Base-by-base conservation (phyloP, 2,113 vertebrate species). In the Pollimyrus isidori region DNA sequence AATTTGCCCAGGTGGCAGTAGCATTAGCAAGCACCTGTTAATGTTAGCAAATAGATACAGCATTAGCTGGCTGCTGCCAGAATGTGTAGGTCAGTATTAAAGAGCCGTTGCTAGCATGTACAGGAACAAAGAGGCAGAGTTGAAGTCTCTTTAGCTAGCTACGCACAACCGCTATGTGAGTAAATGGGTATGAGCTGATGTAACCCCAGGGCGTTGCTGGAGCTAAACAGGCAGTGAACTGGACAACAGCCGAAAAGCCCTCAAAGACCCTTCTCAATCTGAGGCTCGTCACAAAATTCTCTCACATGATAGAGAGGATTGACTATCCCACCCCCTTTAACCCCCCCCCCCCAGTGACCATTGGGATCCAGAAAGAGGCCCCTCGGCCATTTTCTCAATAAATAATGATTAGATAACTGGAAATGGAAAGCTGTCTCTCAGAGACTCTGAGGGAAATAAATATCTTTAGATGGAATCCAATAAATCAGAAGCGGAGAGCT, bases 401-500 rank as follows among this genome's bases (percentile, higher is more conserved):
- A 93, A 95, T 95, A 94, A 94, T 93, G 91, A 94, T 93, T 92
- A 94, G 91, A 93, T 95, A 95, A 94, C 91, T 93, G 91, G 91
- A 91, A 92, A 91, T 90, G 88, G 90, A 90, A 90, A 90, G 90
- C 88, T 89, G 65, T 90, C 92, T 92, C 94, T 94, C 92, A 89
- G 93, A 19, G 87, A 88, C 83, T 87, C 69, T 87, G 91, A 90
- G 89, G 89, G 88, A 92, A 94, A 94, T 93, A 95, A 95, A 95
- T 88, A 94, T 93, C 93, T 94, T 89, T 85, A 11, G 88, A 91
- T 90, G 89, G 93, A 95, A 95, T 94, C 88, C 90, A 94, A 95
- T 93, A 94, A 94, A 88, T 89, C 58, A 15, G 73, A 90, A 92
- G 73, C 89, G 90, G 91, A 90, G 90, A 17, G 87, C 92, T 91